Conservation (phyloP, 1,140 invertebrate species). For the Gonatopus flavifemur region DNA sequence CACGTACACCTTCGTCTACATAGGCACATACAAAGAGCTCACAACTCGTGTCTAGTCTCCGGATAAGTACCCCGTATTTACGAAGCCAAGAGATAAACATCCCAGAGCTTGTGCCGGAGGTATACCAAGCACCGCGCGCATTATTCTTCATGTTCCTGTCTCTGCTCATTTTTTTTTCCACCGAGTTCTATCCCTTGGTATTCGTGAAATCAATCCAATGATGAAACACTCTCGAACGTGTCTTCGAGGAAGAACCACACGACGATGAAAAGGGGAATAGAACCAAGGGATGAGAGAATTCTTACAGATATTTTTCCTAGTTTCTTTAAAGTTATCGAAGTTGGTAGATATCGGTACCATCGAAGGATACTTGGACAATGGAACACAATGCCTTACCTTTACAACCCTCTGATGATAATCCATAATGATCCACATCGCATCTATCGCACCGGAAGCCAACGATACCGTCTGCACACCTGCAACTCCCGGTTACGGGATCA, state of each 20-base stretch:
- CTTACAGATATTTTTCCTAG: too few relatives aligned
- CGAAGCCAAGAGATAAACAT: conserved; percentile 21
- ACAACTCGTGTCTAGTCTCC: conserved; percentile 16
- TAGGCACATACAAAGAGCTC: too few relatives aligned
- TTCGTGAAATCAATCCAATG: conserved; percentile 1
- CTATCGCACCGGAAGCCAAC: conserved; percentile 76
- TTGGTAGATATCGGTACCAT: too few relatives aligned
- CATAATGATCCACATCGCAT: conserved; percentile 77
- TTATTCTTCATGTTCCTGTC: conserved; percentile 16
- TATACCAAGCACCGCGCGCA: conserved; percentile 19
- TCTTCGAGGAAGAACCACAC: too few relatives aligned
- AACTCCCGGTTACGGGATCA: conserved; percentile 69
- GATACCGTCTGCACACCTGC: conserved; percentile 68
- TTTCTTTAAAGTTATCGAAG: too few relatives aligned
- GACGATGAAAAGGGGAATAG: too few relatives aligned
- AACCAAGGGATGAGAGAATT: too few relatives aligned
- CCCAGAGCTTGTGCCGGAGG: conserved; percentile 16
- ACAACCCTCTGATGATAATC: conserved; percentile 73
- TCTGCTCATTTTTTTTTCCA: neutral
- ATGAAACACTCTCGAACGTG: neutral
- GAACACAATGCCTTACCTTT: too few relatives aligned
- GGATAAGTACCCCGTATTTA: conserved; percentile 23
- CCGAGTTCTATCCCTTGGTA: neutral
- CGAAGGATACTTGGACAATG: too few relatives aligned
- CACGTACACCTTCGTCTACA: too few relatives aligned